Conservation (phyloP, 1,140 invertebrate genomes). For the Aleiodes sp. region DNA sequence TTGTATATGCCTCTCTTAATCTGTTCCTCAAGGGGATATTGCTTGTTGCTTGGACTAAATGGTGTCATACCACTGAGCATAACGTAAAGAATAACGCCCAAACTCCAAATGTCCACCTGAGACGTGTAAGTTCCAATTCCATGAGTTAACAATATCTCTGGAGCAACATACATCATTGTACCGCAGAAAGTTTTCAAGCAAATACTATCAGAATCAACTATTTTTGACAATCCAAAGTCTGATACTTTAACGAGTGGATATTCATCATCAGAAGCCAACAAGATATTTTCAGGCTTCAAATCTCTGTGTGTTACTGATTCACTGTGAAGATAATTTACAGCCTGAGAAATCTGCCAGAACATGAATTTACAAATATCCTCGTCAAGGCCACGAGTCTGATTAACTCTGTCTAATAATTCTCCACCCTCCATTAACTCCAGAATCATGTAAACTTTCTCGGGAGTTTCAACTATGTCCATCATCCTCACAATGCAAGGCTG, state of each 20-base stretch:
- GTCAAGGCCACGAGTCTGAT: conserved; percentile 59
- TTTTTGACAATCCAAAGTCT: conserved; percentile 89
- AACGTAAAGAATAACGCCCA: conserved; percentile 86
- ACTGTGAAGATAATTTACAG: conserved; percentile 85
- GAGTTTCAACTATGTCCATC: conserved; percentile 80
- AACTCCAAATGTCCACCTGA: conserved; percentile 89
- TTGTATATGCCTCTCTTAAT: not conserved
- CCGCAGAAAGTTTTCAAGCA: conserved; percentile 92
- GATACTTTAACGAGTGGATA: conserved; percentile 82
- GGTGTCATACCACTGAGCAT: conserved; percentile 59
- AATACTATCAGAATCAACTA: conserved; percentile 78
- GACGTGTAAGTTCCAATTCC: conserved; percentile 75
- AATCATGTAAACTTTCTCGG: conserved; percentile 78
- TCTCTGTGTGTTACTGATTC: conserved; percentile 88
- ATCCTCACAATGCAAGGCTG: conserved; percentile 71
- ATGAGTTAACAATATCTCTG: conserved; percentile 77
- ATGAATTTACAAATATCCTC: conserved; percentile 78
- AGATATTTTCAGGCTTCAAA: conserved; percentile 88
- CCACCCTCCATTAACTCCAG: conserved; percentile 90
- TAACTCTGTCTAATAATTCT: conserved; percentile 80
- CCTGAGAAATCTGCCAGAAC: conserved; percentile 86
- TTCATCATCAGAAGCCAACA: conserved; percentile 73
- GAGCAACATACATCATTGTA: conserved; percentile 86
- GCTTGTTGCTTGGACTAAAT: conserved; percentile 46
- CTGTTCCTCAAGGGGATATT: not conserved